Evolutionary conservation across 1,140 invertebrate species (phyloP), one percentile per base, ranked within the genome.

Genomic region (Sesamia nonagrioides): DNA sequence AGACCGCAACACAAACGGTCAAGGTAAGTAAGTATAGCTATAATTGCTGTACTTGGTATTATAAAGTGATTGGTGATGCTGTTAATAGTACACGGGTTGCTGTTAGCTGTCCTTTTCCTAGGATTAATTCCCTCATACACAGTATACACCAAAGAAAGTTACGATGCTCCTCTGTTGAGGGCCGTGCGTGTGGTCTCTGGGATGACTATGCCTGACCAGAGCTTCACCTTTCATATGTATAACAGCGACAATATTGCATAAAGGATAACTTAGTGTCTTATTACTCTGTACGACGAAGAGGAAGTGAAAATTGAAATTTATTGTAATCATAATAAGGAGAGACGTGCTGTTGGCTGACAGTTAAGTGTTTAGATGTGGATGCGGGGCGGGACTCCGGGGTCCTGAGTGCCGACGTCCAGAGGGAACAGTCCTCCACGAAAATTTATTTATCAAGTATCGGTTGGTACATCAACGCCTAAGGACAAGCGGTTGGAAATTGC

Each of bases 401-500:
- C 79, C 82, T 78, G 80, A 85, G 86, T 88, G 86, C 84, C 85
- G 84, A 87, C 86, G 84, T 87, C 77, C 83, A 82, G 77, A 73
- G 76, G 84, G 83, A 84, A 87, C 79, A 73, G 75, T 79, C 84
- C 86, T 85, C 82, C 83, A 86, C 82, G 85, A 89, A 89, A 89
- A 91, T 91, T 92, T 92, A 93, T 92, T 92, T 90, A 90, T 90
- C 87, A 69, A 77, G 82, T 91, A 89, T 91, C 87, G 80, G 52
- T 77, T 77, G 42, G 82, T 60, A 83, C 81, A 92, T 92, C 86
- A 78, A 81, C 79, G 90, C 90, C 86, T 79, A 81, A 79, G 87
- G 88, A 86, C 85, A 86, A 72, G 86, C 88, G 86, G 86, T 76
- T 88, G 85, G 86, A 87, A 91, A 91, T 90, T 88, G 88, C 84